Conservation (phyloP, 2,888 invertebrate genomes). For the Scaptomyza tumidula region DNA sequence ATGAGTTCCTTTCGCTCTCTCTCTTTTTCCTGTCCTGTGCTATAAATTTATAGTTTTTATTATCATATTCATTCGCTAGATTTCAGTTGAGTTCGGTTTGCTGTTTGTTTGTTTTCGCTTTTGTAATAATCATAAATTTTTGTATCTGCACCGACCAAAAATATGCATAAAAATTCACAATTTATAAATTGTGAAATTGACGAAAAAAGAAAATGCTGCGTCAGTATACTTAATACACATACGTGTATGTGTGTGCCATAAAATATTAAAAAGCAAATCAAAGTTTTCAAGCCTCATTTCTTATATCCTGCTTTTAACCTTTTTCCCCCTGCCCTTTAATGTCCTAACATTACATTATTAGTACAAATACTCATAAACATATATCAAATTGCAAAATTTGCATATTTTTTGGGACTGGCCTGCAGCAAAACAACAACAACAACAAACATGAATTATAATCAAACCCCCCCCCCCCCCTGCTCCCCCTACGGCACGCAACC, state of each 20-base stretch:
- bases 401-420: conserved; percentile 43
- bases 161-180: conserved; percentile 41
- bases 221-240: conserved; percentile 1
- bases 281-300: no score
- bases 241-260: background rate
- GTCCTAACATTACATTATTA: conserved; percentile 29
- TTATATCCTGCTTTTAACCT: no score
- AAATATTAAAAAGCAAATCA: background rate
- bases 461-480: background rate
- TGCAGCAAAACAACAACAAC: conserved; percentile 18
- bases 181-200: conserved; percentile 38
- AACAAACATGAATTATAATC: conserved; percentile 27
- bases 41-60: conserved; percentile 70
- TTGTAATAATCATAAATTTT: conserved; percentile 58
- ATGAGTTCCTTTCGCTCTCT: conserved; percentile 26
- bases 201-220: conserved; percentile 16
- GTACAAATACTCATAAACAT: conserved; percentile 32
- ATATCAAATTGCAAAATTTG: conserved; percentile 53
- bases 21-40: conserved; percentile 4
- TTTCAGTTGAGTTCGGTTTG: conserved; percentile 7
- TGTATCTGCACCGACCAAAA: conserved; percentile 36
- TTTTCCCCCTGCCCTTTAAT: background rate
- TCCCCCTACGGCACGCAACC: conserved; percentile 28
- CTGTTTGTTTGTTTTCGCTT: conserved; percentile 10
- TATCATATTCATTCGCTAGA: conserved; percentile 59